A percentile compares a stretch with the other conserved stretches of the same genome.
Conservation (phyloP, 2,888 invertebrate species). For the Portevinia maculata region DNA sequence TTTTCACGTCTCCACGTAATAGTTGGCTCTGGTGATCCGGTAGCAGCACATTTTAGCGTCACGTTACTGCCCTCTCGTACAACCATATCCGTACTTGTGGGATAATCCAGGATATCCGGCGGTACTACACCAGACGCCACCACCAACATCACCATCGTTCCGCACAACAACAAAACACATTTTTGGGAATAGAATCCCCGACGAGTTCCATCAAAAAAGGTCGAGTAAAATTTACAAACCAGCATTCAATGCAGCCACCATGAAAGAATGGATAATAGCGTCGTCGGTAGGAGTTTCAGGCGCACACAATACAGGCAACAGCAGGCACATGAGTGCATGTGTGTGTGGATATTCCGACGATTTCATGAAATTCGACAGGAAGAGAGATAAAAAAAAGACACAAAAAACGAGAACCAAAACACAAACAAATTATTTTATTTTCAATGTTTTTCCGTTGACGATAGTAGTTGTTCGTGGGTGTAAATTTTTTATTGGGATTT, state of each 20-base stretch:
- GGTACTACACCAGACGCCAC: slow-evolving; percentile 86
- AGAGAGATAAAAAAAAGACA: slow-evolving; percentile 30
- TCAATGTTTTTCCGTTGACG: slow-evolving; percentile 67
- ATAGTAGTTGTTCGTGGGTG: slow-evolving; percentile 54
- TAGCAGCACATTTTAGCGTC: slow-evolving; percentile 93
- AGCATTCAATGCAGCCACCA: slow-evolving; percentile 71
- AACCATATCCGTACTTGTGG: slow-evolving; percentile 93
- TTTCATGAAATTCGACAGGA: slow-evolving; percentile 70
- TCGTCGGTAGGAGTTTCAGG: slow-evolving; percentile 37
- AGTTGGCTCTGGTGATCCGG: slow-evolving; percentile 92
- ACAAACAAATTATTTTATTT: slow-evolving; percentile 74
- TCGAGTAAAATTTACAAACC: slow-evolving; percentile 69
- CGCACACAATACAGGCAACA: slow-evolving; percentile 37
- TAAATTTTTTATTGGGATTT: slow-evolving; percentile 73
- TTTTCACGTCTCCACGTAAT: slow-evolving; percentile 95
- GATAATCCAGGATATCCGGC: slow-evolving; percentile 93
- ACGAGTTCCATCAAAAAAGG: slow-evolving; percentile 63
- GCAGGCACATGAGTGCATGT: slow-evolving; percentile 20
- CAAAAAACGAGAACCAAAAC: slow-evolving; percentile 40
- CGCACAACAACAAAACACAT: slow-evolving; percentile 28
- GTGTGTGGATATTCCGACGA: slow-evolving; percentile 58
- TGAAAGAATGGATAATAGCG: slow-evolving; percentile 73
- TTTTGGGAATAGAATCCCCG: slow-evolving; percentile 42
- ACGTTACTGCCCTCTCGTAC: slow-evolving; percentile 94
- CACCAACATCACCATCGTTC: slow-evolving; percentile 64